These are phyloP conservation scores for Collichthys lucidus DNA, from an alignment of 2,113 vertebrate species.

Conservation along the genomic window DNA sequence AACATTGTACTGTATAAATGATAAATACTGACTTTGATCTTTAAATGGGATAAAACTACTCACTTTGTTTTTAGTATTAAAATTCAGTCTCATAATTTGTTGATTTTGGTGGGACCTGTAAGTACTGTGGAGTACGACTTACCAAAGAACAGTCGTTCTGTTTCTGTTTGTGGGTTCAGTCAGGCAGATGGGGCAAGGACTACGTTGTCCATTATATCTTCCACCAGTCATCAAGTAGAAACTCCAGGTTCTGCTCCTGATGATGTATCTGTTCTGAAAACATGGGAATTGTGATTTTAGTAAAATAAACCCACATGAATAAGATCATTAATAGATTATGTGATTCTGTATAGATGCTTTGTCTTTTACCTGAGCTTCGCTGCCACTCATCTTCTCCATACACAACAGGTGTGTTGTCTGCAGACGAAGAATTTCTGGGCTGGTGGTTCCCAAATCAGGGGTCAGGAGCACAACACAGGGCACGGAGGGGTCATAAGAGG, in stretches of 20 bases:
- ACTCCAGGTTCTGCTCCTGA: background rate
- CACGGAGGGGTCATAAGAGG: background rate
- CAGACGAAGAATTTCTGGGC: no score
- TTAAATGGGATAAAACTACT: no score
- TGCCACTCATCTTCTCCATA: background rate
- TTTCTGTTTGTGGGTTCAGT: no score
- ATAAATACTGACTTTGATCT: no score
- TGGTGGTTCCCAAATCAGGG: background rate
- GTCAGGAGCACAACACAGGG: background rate
- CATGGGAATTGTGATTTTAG: background rate
- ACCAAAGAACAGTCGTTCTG: no score
- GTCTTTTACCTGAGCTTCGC: background rate
- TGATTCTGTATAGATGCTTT: background rate
- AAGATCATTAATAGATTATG: background rate
- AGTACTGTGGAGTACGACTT: no score
- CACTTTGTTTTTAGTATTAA: no score
- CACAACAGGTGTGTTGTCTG: background rate
- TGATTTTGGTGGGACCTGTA: background rate
- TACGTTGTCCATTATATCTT: no score
- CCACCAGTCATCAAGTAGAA: no score
- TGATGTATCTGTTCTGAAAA: background rate
- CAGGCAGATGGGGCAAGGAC: no score
- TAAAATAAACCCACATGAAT: background rate
- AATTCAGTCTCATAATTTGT: background rate
- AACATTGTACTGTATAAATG: no score